Evolutionary conservation across 2,888 invertebrate genomes (phyloP).

Genomic region (Melanchra persicariae): DNA sequence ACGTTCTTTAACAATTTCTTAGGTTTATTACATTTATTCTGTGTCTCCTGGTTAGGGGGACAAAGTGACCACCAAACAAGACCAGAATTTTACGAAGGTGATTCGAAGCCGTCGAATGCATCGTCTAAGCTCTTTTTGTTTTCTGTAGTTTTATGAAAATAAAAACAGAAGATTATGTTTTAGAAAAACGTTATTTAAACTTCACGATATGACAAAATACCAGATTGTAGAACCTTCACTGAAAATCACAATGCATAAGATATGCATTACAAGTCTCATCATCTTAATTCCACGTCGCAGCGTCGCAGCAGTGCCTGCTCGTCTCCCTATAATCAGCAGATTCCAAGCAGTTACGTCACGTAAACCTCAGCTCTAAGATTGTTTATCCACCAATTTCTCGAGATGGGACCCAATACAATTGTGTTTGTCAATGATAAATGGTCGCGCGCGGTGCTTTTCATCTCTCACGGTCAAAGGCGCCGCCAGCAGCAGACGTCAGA

Average conservation of each 20-base stretch:
- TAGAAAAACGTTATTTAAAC: background rate
- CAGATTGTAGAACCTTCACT: background rate
- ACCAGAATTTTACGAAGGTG: too few relatives aligned
- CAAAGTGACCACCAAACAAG: too few relatives aligned
- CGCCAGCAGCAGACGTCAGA: constrained; percentile 71
- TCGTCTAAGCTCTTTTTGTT: too few relatives aligned
- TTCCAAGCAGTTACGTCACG: constrained; percentile 72
- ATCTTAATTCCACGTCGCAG: constrained; percentile 23
- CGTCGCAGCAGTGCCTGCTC: constrained; percentile 33
- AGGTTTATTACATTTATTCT: too few relatives aligned
- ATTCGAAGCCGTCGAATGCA: too few relatives aligned
- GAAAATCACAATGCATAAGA: constrained; percentile 4
- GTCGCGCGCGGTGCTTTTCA: constrained; percentile 89
- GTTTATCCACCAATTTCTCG: constrained; percentile 89
- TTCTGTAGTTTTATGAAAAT: too few relatives aligned
- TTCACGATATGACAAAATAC: background rate
- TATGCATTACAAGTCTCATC: constrained; percentile 29
- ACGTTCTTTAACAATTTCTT: too few relatives aligned
- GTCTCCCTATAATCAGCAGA: constrained; percentile 64
- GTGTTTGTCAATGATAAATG: constrained; percentile 91
- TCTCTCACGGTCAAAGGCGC: constrained; percentile 87
- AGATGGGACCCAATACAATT: constrained; percentile 89
- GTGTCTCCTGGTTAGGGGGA: too few relatives aligned
- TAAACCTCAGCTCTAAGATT: constrained; percentile 82
- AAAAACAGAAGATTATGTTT: background rate